Evolutionary conservation across 2,888 invertebrate species (phyloP).

Genomic region (Bombylius major): DNA sequence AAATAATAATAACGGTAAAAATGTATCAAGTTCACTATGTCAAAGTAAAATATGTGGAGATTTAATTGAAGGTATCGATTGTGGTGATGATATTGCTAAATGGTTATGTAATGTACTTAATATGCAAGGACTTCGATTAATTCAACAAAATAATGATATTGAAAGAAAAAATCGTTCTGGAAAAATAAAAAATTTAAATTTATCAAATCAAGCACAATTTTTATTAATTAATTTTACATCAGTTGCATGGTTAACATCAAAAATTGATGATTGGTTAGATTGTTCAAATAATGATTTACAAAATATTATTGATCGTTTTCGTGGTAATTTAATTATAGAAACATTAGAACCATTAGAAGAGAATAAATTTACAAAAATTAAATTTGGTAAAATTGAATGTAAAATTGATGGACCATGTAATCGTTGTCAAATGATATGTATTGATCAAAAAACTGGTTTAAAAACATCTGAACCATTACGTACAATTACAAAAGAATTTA

Average conservation of each 20-base stretch:
- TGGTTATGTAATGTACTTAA: conserved; percentile 71
- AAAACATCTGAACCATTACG: conserved; percentile 67
- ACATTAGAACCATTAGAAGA: conserved; percentile 65
- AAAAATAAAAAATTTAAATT: conserved; percentile 39
- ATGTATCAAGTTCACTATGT: conserved; percentile 39
- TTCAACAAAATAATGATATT: conserved; percentile 45
- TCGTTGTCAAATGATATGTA: conserved; percentile 92
- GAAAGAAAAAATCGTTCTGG: conserved; percentile 23
- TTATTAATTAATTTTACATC: conserved; percentile 69
- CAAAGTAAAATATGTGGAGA: conserved; percentile 80
- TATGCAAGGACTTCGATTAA: conserved; percentile 52
- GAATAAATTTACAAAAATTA: conserved; percentile 51
- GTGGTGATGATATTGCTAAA: conserved; percentile 63
- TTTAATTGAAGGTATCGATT: conserved; percentile 64
- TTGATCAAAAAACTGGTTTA: conserved; percentile 72
- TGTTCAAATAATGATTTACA: conserved; percentile 40
- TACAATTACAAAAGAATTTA: conserved; percentile 58
- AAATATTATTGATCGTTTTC: conserved; percentile 62
- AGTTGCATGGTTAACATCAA: conserved; percentile 53
- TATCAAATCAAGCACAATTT: conserved; percentile 77
- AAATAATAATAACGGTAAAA: conserved; percentile 19
- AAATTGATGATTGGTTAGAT: conserved; percentile 38
- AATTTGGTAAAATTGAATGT: conserved; percentile 44
- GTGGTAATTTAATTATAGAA: conserved; percentile 79
- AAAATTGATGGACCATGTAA: conserved; percentile 71